A percentile compares a stretch with the other conserved stretches of the same genome.
These are phyloP conservation scores for Microcebus tavaratra DNA, from an alignment of 2,113 vertebrate species.

Conservation along the genomic window DNA sequence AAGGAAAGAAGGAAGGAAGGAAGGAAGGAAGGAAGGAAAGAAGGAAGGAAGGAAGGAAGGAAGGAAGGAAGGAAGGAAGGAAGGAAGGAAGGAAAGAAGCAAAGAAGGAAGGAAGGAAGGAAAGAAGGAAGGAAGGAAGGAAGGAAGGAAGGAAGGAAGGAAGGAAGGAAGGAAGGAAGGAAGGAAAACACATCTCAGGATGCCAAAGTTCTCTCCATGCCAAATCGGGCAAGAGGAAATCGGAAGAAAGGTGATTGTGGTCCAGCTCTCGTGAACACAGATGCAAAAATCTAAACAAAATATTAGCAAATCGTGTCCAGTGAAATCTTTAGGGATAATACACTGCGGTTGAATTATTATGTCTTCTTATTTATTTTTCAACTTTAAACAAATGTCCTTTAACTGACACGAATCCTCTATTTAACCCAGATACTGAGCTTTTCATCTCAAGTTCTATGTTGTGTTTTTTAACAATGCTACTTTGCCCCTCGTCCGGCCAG, in stretches of 20 bases:
- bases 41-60: too few species aligned
- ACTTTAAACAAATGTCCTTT: neutral
- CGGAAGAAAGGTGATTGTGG: neutral
- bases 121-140: too few species aligned
- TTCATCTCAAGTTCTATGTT: neutral
- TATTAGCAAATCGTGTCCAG: too few species aligned
- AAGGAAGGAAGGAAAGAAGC: too few species aligned
- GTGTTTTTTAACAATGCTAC: neutral
- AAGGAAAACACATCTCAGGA: neutral
- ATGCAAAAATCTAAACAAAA: neutral
- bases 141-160: too few species aligned
- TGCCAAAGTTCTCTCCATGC: neutral
- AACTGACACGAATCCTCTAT: neutral
- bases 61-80: too few species aligned
- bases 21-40: too few species aligned
- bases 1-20: too few species aligned
- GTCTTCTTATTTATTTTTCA: neutral
- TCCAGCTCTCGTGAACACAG: neutral
- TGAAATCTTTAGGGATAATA: neutral
- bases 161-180: too few species aligned
- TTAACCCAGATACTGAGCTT: neutral
- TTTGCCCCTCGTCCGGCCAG: neutral
- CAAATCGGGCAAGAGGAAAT: neutral
- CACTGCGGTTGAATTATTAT: neutral
- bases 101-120: too few species aligned